phyloP scores from a whole-genome alignment of 1,140 invertebrate genomes.

The Pogonomyrmex californicus region DNA sequence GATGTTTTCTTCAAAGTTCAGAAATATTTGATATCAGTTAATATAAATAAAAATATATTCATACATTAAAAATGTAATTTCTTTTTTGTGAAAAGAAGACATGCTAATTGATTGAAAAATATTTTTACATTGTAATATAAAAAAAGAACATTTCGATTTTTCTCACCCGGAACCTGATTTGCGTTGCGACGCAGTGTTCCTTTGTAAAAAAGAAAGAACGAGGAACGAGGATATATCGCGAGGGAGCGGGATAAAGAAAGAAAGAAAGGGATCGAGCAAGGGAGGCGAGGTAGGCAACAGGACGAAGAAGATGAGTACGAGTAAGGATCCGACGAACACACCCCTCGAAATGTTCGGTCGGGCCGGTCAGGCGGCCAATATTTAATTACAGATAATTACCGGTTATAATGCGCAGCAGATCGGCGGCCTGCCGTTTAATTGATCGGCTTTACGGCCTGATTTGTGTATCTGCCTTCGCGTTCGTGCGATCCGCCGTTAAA shows the following conservation, averaged over 20 bases:
- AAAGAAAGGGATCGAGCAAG: not conserved
- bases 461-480: slow-evolving; percentile 80
- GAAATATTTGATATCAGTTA: not conserved
- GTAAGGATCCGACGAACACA: slow-evolving; percentile 74
- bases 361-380: slow-evolving; percentile 74
- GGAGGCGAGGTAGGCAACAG: not conserved
- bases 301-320: slow-evolving; percentile 40
- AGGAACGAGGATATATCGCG: not conserved
- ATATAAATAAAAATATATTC: not conserved
- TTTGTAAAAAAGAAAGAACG: slow-evolving; percentile 15
- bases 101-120: not conserved
- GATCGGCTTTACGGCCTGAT: slow-evolving; percentile 82
- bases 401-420: slow-evolving; percentile 82
- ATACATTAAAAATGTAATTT: not conserved
- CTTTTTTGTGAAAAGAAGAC: not conserved
- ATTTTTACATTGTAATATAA: not conserved
- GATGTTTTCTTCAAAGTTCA: not conserved
- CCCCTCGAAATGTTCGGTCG: slow-evolving; percentile 72
- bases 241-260: not conserved
- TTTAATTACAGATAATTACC: slow-evolving; percentile 84
- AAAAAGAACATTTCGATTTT: slow-evolving; percentile 14
- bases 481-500: slow-evolving; percentile 75
- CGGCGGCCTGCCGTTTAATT: slow-evolving; percentile 83
- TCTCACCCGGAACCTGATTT: slow-evolving; percentile 12
- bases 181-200: slow-evolving; percentile 31